Base-by-base conservation (phyloP, 2,888 invertebrate species). In the Drosophila nigricruria region DNA sequence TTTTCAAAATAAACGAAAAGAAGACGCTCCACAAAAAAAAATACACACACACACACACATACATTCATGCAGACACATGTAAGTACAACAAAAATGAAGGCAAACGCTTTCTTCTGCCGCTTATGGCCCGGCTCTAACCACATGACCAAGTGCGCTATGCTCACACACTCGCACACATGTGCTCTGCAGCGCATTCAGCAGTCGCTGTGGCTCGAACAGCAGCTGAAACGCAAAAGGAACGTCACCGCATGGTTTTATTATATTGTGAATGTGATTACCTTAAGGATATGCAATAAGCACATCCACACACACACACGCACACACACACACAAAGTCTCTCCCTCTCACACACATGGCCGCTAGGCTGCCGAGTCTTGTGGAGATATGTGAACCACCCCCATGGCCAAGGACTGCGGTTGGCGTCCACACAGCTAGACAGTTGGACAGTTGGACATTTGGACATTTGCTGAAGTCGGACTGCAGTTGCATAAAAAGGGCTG, bases 241-340 rank as follows among this genome's bases (percentile, higher is more conserved):
- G 79, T 80, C 84, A 88, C 91, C 90, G 89, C 91, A 91, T 87
- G 91, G 83, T 91, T 91, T 90, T 91, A 91, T 91, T 91, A 91
- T 89, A 86, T 81, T 89, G 85, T 85, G 90, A 88, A 88, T 88
- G 90, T 87, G 87, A 88, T 89, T 88, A 90, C 88, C 90, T 89
- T 89, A 87, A 88, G 89, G 89, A 90, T 89, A 89, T 83, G 85
- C 84, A 89, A 86, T 87, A 86, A 89, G 81, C 70, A 77, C 86
- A 88, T 81, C 71, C 71, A 73, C 73, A 73, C 61, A 63, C 57
- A 54, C 53, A 38, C 30, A 27, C 49, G 36, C 45, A 18, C 43
- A n/a, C n/a, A n/a, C n/a, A n/a, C n/a, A 25, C 40, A 50, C 50
- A 40, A 23, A 32, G 16, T 14, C 49, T 42, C 43, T 8, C 47